Evolutionary conservation across 1,140 invertebrate genomes (phyloP), one percentile per base, ranked within the genome.

Genomic region (Drosophila paulistorum): DNA sequence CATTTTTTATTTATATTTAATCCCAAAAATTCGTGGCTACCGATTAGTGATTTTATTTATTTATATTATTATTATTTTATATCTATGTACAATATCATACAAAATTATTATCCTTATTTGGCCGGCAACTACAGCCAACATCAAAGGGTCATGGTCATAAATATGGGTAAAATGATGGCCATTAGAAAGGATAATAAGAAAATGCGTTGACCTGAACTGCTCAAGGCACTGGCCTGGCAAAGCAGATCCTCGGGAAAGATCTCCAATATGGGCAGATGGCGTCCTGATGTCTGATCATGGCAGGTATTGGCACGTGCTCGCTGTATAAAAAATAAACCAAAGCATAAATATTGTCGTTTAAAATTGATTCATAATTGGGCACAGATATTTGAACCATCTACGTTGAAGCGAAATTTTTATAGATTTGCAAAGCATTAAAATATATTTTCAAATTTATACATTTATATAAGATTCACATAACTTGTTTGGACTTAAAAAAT

Each of bases 211-310:
- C 90, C 89, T 1, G 93, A 94, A 67, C 94, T 94, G 73, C 95
- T 96, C 23, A 96, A 92, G 0, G 96, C 96, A 75, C 95, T 95
- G 7, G 95, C 95, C 91, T 96, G 95, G 85, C 96, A 96, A 63
- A 95, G 94, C 68, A 96, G 94, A 79, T 96, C 95, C 87, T 96
- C 95, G 1, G 95, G 95, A 63, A 95, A 94, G 9, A 97, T 93
- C 87, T 96, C 95, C 26, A 96, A 93, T 33, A 97, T 93, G 10
- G 95, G 95, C 39, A 95, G 92, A 45, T 93, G 93, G 11, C 93
- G 92, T n/a, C 94, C 94, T 1, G 93, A 93, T 0, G 92, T 82
- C 2, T 93, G 93, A 87, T 96, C 95, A 23, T 94, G 93, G 90
- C 96, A 97, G 13, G 94, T 94, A 48, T 95, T 95, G 48, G 92